Evolutionary conservation across 2,888 invertebrate genomes (phyloP).

Genomic region (Nasonia oneida): DNA sequence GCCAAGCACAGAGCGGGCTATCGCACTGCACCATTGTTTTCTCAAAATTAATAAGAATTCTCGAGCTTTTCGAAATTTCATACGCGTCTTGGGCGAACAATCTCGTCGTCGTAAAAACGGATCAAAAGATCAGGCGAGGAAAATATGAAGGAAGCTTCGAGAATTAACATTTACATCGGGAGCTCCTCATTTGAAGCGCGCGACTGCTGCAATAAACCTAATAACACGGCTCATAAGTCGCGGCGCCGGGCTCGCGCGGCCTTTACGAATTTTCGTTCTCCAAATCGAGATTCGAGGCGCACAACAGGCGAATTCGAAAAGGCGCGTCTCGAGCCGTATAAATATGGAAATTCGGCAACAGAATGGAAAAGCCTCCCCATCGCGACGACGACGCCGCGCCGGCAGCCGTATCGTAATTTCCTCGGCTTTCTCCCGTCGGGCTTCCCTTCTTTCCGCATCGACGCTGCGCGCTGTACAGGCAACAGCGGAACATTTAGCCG

Average conservation of each 20-base stretch:
- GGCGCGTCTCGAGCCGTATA: conserved; percentile 18
- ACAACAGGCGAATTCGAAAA: conserved; percentile 40
- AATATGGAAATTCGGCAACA: conserved; percentile 54
- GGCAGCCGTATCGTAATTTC: conserved; percentile 37
- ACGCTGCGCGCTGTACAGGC: conserved; percentile 26
- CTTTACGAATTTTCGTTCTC: conserved; percentile 15
- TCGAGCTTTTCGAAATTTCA: not conserved
- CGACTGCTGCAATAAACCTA: conserved; percentile 24
- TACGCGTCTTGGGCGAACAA: not conserved
- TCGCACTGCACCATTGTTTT: conserved; percentile 22
- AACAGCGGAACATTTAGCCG: conserved; percentile 64
- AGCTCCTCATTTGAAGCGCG: not conserved
- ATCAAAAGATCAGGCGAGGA: not conserved
- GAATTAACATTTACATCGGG: not conserved
- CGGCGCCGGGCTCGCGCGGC: not conserved
- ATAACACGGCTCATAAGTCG: conserved; percentile 55
- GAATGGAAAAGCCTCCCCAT: conserved; percentile 30
- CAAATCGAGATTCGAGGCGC: conserved; percentile 11
- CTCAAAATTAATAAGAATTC: conserved; percentile 49
- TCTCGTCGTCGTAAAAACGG: not conserved
- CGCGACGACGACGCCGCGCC: not conserved
- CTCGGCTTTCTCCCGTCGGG: conserved; percentile 14
- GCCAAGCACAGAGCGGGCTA: not conserved
- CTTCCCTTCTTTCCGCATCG: conserved; percentile 38
- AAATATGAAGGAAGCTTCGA: not conserved